phyloP scores from a whole-genome alignment of 1,140 invertebrate species.

The Uloborus diversus region DNA sequence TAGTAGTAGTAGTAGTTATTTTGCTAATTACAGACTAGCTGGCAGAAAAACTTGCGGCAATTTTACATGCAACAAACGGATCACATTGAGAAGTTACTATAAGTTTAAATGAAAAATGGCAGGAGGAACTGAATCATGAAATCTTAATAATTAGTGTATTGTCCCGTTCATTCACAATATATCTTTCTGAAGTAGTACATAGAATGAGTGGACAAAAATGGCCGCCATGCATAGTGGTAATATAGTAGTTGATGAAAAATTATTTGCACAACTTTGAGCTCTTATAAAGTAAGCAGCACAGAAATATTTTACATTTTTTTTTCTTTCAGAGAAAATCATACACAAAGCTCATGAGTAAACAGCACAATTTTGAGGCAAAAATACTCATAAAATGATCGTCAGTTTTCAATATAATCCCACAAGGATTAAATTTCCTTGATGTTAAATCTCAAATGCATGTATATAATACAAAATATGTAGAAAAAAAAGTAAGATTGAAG shows the following conservation, averaged over 20 bases:
- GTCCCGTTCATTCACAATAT: conserved; percentile 10
- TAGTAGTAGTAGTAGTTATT: conserved; percentile 21
- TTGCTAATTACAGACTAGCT: conserved; percentile 33
- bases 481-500: too few relatives aligned
- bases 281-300: conserved; percentile 39
- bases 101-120: conserved; percentile 26
- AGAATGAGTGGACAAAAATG: conserved; percentile 32
- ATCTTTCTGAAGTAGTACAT: not conserved
- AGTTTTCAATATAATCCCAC: not conserved
- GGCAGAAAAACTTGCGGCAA: conserved; percentile 45
- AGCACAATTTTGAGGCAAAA: conserved; percentile 37
- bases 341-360: conserved; percentile 45
- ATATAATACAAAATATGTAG: too few relatives aligned
- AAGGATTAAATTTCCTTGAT: not conserved
- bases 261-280: conserved; percentile 56
- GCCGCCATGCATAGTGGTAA: conserved; percentile 33
- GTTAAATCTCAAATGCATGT: too few relatives aligned
- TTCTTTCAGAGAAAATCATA: conserved; percentile 40
- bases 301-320: conserved; percentile 23
- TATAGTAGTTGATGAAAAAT: conserved; percentile 49
- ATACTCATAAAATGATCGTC: not conserved
- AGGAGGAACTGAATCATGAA: conserved; percentile 21
- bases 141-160: conserved; percentile 1
- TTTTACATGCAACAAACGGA: conserved; percentile 48
- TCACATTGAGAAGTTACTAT: conserved; percentile 18